Evolutionary conservation across 2,113 vertebrate genomes (phyloP).

Genomic region (Notothenia coriiceps): DNA sequence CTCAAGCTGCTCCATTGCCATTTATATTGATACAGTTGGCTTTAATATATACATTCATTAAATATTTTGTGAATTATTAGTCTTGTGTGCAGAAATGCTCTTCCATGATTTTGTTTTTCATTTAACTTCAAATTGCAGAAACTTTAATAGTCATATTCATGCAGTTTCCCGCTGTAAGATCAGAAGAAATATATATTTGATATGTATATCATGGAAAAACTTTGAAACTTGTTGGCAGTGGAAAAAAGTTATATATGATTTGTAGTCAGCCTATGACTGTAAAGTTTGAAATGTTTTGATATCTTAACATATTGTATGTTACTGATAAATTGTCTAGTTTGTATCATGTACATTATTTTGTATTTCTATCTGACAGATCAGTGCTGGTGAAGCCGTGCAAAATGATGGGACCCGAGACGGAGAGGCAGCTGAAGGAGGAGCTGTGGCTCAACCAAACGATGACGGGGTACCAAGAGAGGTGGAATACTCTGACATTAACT

Average conservation of each 20-base stretch:
- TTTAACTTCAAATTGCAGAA: not conserved
- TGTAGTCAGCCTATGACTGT: no score
- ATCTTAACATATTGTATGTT: no score
- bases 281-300: no score
- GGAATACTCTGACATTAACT: constrained; percentile 72
- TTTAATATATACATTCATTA: not conserved
- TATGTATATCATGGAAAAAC: no score
- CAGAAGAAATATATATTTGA: no score
- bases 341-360: not conserved
- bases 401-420: constrained; percentile 17
- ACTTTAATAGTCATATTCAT: not conserved
- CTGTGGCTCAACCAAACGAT: not conserved
- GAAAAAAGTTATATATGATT: no score
- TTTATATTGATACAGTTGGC: not conserved
- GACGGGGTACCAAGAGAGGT: constrained; percentile 27
- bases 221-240: no score
- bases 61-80: not conserved
- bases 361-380: constrained; percentile 15
- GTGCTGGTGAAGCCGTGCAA: not conserved
- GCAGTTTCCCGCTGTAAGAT: no score
- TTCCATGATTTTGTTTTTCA: not conserved
- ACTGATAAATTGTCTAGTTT: not conserved
- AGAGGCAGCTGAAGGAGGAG: not conserved
- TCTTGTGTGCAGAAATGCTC: not conserved
- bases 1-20: constrained; percentile 15